Base-by-base conservation (phyloP, 2,113 vertebrate species). In the Chaetodon trifascialis region DNA sequence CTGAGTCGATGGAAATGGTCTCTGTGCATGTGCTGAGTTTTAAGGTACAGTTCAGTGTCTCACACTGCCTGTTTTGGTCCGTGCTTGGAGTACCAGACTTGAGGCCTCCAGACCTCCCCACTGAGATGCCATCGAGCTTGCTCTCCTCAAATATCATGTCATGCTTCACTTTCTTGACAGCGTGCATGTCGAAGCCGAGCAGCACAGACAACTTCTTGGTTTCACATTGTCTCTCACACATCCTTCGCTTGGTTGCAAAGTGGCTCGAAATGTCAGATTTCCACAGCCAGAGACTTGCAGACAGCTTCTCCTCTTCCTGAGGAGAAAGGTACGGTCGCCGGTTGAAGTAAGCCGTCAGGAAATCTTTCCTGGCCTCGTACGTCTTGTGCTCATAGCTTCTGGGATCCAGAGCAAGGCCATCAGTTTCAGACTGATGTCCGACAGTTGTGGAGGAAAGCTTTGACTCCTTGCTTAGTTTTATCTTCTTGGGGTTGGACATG, bases 291-390 rank as follows among this genome's bases (percentile, higher is more conserved):
- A 99, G 89, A 73, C 96, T 97, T 58, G 96, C 96, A 0, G 98
- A 97, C 69, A 99, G 93, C 93, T 97, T 98, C 63, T 98, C 97
- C 11, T 98, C 96, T 87, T 99, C 98, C 36, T 96, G 94, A 76
- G 95, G 89, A 68, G 94, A 96, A 25, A 96, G 96, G 84, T 99
- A 99, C 0, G 98, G 98, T 73, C 97, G 95, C 36, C 93, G 96
- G 91, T 99, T 98, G 90, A 99, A 99, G 82, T 99, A 99, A 8
- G 97, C 94, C 0, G 97, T 98, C n/a, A 99, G 96, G 93, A 99
- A 99, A 1, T 96, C 95, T 95, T 99, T 99, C 80, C 97, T 96
- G 81, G 96, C 97, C 88, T 99, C 97, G 0, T 98, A 99, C 0
- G 98, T 98, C 92, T 98, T 96, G 71, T 98, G 96, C 77, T 97